phyloP scores from a whole-genome alignment of 92 coral and sea anemone genomes.

The Porites lobata region DNA sequence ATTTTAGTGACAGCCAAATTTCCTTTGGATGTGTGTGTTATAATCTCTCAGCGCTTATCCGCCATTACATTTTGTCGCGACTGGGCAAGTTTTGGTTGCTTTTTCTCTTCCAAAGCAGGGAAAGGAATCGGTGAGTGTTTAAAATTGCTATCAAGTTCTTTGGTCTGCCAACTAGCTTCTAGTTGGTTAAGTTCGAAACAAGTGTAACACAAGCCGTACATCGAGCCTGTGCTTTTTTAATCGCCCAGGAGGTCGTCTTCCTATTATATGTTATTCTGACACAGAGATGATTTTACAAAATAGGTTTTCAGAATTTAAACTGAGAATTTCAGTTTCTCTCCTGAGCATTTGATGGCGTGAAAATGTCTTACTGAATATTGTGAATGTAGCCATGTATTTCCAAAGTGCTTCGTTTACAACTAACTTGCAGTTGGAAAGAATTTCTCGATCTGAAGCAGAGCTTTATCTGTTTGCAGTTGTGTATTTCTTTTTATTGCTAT shows the following conservation, averaged over 20 bases:
- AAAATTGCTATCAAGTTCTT: neutral
- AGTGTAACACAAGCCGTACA: slow-evolving; percentile 28
- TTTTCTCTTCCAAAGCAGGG: neutral
- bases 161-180: neutral
- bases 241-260: neutral
- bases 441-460: neutral
- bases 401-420: slow-evolving; percentile 10
- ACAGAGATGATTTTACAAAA: neutral
- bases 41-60: slow-evolving; percentile 5
- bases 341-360: slow-evolving; percentile 35
- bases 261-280: neutral
- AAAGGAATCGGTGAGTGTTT: slow-evolving; percentile 33
- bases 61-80: neutral
- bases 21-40: slow-evolving; percentile 2
- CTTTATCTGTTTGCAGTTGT: slow-evolving; percentile 21
- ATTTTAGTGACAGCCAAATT: slow-evolving; percentile 65
- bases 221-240: neutral
- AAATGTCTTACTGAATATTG: slow-evolving; percentile 24
- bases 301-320: neutral
- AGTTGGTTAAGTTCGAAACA: slow-evolving; percentile 26
- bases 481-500: neutral
- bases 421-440: neutral
- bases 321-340: neutral
- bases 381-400: slow-evolving; percentile 15
- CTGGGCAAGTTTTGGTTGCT: neutral